Percentiles rank a stretch among this genome's conserved stretches.
Evolutionary conservation across 2,797 vertebrate species (phyloP).

Genomic region (Pyrocephalus nanus): DNA sequence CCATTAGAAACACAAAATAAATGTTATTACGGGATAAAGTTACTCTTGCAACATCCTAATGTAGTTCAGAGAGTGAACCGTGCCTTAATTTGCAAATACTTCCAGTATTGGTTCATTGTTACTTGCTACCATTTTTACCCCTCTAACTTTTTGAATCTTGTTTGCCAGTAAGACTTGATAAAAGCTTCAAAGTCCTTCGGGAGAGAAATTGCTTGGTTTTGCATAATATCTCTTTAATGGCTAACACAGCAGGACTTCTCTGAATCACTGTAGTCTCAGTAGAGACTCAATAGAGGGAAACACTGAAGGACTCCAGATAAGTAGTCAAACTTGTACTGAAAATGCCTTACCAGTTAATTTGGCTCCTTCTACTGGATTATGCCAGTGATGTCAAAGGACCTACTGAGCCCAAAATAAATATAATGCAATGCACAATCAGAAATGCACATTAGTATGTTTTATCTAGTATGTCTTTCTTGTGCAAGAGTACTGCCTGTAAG

Average conservation of each 20-base stretch:
- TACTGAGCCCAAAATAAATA: background rate
- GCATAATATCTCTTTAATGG: background rate
- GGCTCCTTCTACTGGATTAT: background rate
- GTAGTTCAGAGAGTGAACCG: background rate
- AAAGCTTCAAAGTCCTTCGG: background rate
- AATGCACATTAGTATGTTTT: background rate
- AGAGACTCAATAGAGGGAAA: background rate
- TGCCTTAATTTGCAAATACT: background rate
- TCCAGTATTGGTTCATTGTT: background rate
- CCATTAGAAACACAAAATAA: constrained; percentile 2
- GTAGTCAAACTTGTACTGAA: background rate
- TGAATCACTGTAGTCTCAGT: background rate
- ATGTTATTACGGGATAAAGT: background rate
- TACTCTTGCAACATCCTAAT: background rate
- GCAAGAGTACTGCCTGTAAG: background rate
- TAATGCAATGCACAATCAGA: background rate
- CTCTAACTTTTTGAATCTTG: background rate
- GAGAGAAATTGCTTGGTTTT: background rate
- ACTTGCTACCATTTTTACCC: background rate
- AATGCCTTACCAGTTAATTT: background rate
- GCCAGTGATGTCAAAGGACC: background rate
- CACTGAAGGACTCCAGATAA: background rate
- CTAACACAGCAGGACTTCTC: background rate
- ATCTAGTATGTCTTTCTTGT: background rate
- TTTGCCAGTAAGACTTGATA: background rate